Evolutionary conservation across 2,113 vertebrate species (phyloP), one percentile per base, ranked within the genome.

Genomic region (Panurus biarmicus): DNA sequence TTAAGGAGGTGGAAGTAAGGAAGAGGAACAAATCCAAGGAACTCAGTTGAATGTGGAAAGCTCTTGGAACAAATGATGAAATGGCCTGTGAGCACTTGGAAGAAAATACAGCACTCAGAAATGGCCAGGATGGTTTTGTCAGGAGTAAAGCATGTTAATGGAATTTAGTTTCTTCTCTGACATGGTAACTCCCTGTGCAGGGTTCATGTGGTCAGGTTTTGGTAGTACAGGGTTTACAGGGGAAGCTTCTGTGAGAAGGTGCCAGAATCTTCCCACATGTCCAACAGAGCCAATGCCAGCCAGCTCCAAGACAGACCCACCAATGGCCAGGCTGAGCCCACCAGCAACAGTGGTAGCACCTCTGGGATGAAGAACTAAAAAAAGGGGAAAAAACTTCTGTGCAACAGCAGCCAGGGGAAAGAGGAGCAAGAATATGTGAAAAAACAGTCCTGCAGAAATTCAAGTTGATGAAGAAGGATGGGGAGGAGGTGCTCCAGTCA

Each of bases 261-360:
- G 38, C 8, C 58, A 64, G 50, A 78, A 64, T 21, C 33, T 50
- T 14, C 12, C 57, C 38, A 35, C 8, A 1, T 5, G 25, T 50
- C 20, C 0, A 0, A 33, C 3, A 75, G 11, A 75, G 38, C 10
- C 56, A 47, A 4, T 5, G 13, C 57, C 65, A 82, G 23, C 19
- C 1, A 4, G 9, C 35, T 69, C 64, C 62, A 56, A 58, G 71
- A 21, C 0, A 3, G 38, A 67, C 15, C 14, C 2, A 3, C 8
- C 1, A 0, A 25, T 10, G 26, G 38, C 25, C 62, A 85, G 10
- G 17, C 31, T 0, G 1, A 85, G n/a, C 26, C n/a, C 33, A 15
- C 4, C 48, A n/a, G 25, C 1, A 14, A 14, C 0, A 0, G 11
- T 7, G 14, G 38, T 3, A 64, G 13, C 1, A 4, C 13, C 23